Conservation (phyloP, 1,140 invertebrate genomes). For the Portunus trituberculatus region DNA sequence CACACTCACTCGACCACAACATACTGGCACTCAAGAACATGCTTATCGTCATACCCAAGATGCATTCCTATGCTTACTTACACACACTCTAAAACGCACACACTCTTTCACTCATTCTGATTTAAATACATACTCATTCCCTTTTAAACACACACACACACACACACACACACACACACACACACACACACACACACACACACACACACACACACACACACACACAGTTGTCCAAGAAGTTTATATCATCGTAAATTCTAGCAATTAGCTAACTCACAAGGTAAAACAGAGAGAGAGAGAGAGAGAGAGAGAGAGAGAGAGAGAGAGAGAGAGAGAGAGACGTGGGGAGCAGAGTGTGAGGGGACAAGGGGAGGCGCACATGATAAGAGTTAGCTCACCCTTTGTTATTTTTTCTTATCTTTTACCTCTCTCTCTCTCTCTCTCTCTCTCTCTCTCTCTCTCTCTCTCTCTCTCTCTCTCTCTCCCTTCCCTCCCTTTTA, state of each 20-base stretch:
- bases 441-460: slow-evolving; percentile 53
- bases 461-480: slow-evolving; percentile 41
- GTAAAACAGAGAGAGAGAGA: neutral
- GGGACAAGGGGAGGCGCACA: neutral
- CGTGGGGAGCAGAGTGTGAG: neutral
- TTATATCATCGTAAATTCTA: too few species aligned
- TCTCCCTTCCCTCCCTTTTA: neutral
- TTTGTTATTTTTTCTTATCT: neutral
- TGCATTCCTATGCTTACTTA: too few species aligned
- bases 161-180: neutral
- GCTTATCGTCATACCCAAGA: neutral
- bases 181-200: slow-evolving; percentile 45
- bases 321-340: neutral
- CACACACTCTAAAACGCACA: neutral
- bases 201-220: neutral
- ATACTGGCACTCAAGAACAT: neutral
- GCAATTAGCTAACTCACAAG: neutral
- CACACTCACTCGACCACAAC: neutral
- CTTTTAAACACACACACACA: neutral
- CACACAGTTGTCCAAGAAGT: neutral
- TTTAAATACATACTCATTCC: neutral
- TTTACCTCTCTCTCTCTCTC: slow-evolving; percentile 42
- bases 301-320: slow-evolving; percentile 25
- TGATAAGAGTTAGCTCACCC: neutral
- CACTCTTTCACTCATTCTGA: neutral